Evolutionary conservation across 2,113 vertebrate species (phyloP), one percentile per base, ranked within the genome.

Genomic region (Festucalex cinctus): DNA sequence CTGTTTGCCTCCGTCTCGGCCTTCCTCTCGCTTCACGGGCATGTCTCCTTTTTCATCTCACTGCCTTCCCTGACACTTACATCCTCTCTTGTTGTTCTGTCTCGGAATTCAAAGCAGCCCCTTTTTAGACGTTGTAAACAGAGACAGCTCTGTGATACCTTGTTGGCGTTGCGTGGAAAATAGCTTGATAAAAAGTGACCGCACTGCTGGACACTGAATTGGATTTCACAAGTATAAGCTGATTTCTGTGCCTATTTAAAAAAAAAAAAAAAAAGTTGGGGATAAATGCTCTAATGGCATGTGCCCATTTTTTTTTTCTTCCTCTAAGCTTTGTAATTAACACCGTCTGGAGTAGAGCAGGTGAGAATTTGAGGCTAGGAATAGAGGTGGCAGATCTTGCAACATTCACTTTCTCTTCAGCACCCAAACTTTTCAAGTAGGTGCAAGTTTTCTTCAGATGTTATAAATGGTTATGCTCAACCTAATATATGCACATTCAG

Each of bases 351-450:
- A 80, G 85, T 77, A 78, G 69, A 71, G 75, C 80, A 91, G 86
- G 90, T 90, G 91, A 90, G 83, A 91, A 90, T 76, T 82, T 76
- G 53, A 58, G 66, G 80, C 77, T 86, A 32, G 75, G 83, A 92
- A 92, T 91, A 92, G 84, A 93, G 73, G 85, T 90, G 86, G 65
- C 58, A 91, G 78, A 78, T 89, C 83, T 88, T 79, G 76, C 86
- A 78, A 78, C 69, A 82, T 86, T 72, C 53, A 51, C 39, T 24
- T 16, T 60, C 66, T 69, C n/a, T 56, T 79, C 46, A 64, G 48
- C 63, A 19, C 20, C 24, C 32, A 63, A 58, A 37, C 59, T n/a
- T 60, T 22, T 22, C 36, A 39, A 26, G 67, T 70, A 17, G 28
- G 28, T 54, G 69, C 65, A 61, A 70, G 62, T 56, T 69, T 68